A percentile compares a stretch with the other conserved stretches of the same genome.
Evolutionary conservation across 2,113 vertebrate genomes (phyloP).

Genomic region (Nothocercus julius): DNA sequence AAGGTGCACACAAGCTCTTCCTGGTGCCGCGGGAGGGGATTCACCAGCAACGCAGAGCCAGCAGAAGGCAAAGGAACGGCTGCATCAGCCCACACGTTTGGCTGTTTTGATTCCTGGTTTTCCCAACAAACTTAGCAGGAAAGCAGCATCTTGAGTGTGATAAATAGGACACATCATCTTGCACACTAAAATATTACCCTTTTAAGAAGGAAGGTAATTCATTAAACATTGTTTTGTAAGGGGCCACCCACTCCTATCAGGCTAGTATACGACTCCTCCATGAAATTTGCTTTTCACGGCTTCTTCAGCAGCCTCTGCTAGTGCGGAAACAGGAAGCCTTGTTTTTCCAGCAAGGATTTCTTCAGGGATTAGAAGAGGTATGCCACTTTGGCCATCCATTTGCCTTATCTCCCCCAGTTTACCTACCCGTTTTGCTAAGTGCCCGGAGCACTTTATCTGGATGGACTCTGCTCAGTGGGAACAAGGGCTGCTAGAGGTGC

Average conservation of each 20-base stretch:
- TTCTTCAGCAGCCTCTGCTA: not conserved
- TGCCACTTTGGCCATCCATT: not conserved
- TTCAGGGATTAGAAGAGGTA: not conserved
- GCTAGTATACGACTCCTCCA: not conserved
- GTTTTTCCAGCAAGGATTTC: not conserved
- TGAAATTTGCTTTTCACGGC: not conserved
- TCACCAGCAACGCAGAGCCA: not conserved
- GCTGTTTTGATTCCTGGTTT: not conserved
- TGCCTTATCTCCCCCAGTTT: slow-evolving; percentile 11
- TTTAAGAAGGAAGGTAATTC: not conserved
- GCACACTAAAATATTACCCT: not conserved
- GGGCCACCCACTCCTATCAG: not conserved
- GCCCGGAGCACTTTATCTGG: not conserved
- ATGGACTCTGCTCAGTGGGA: not conserved
- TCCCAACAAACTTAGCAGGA: fast-evolving
- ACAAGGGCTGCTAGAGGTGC: fast-evolving
- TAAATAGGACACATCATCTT: not conserved
- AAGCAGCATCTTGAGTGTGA: fast-evolving
- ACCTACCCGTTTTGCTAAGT: not conserved
- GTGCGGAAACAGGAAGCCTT: not conserved
- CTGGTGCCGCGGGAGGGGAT: not conserved
- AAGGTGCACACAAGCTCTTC: not conserved
- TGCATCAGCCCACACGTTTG: too few relatives aligned
- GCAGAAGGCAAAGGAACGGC: not conserved
- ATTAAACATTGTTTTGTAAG: not conserved